Base-by-base conservation (phyloP, 2,113 vertebrate genomes). In the Arenaria interpres region DNA sequence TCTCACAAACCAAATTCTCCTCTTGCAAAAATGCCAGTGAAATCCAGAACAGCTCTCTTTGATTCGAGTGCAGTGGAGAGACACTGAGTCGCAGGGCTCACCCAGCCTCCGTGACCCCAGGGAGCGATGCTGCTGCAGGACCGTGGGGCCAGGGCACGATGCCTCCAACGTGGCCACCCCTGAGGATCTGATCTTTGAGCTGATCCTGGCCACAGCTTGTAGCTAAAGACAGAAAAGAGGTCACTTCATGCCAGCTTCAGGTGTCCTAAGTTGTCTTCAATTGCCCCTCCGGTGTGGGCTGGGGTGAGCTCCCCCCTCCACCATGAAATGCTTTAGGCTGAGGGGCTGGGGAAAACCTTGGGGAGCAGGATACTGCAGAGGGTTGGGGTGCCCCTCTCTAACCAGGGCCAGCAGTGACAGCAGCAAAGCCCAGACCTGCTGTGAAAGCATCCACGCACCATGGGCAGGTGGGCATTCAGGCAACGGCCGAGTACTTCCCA, bases 321-420 rank as follows among this genome's bases (percentile, higher is more conserved):
- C 14, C 39, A 68, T 0, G 3, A 37, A 86, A 85, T 1, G 2
- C 0, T 0, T 66, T 51, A 39, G 43, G 45, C 54, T 4, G 6
- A 51, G 68, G 7, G 13, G 12, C 17, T 66, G 48, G 33, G 59
- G 6, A 80, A 33, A n/a, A 72, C 23, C 57, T 21, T 6, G 2
- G 20, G 28, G 19, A 63, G 59, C n/a, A 79, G 35, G 39, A 30
- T 32, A 43, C 53, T 2, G 2, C 0, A 0, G 17, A 23, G 39
- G 18, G 9, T 39, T 0, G 1, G 43, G 23, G 15, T 62, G 14
- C 6, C 59, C 3, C 24, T 85, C 33, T 54, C 23, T 57, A 54
- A 30, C 15, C 1, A 1, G 9, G 45, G 45, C 13, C 12, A 32
- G 35, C 0, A 0, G 23, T 25, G 66, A 25, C 1, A 11, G 59